These are phyloP conservation scores for Mesitornis unicolor DNA, from an alignment of 2,113 vertebrate genomes.

Conservation along the genomic window DNA sequence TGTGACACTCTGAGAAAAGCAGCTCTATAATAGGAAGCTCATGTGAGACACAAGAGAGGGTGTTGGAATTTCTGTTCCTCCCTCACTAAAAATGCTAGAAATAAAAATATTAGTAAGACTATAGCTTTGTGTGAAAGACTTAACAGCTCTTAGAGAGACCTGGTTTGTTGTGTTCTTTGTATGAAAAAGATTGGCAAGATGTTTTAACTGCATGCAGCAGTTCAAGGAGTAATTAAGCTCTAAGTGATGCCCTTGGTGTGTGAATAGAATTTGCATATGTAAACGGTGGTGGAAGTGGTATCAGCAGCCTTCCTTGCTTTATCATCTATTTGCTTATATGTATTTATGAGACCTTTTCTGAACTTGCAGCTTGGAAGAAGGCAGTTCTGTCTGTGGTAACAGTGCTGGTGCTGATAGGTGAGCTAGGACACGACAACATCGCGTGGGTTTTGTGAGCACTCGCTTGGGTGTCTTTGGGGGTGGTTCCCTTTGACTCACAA, in stretches of 20 bases:
- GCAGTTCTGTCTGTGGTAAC: not conserved
- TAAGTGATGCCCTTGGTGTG: not conserved
- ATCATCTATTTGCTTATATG: not conserved
- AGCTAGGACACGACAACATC: not conserved
- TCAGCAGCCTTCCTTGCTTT: not conserved
- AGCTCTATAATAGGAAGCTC: not conserved
- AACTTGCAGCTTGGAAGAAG: not conserved
- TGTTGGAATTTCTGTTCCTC: not conserved
- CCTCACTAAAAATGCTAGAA: not conserved
- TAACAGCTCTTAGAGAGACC: not conserved
- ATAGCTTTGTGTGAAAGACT: not conserved
- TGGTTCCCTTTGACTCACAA: not conserved
- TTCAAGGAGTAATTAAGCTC: not conserved
- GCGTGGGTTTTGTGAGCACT: not conserved
- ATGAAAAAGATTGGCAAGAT: not conserved
- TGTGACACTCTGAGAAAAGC: not conserved
- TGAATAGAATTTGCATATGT: not conserved
- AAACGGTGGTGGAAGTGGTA: not conserved
- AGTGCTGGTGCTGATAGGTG: not conserved
- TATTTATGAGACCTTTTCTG: not conserved
- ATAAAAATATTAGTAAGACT: not conserved
- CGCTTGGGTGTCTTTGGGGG: not conserved
- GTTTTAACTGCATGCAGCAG: not conserved
- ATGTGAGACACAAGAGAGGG: not conserved
- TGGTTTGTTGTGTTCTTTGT: no score